A percentile compares a stretch with the other conserved stretches of the same genome.
These are phyloP conservation scores for Agonopterix heracliana DNA, from an alignment of 2,888 invertebrate genomes.

Conservation along the genomic window DNA sequence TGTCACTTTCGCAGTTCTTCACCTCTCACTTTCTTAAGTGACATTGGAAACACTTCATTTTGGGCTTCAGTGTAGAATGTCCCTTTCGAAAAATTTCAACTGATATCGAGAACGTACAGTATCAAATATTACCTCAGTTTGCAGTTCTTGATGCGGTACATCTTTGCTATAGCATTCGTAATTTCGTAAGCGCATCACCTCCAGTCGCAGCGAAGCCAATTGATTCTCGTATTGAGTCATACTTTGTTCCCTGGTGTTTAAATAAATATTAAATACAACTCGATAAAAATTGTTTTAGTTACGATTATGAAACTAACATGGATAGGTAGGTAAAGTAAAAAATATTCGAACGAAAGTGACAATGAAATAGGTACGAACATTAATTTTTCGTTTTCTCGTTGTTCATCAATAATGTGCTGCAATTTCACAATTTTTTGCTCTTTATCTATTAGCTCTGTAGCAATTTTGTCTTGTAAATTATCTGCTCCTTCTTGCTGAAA, in stretches of 20 bases:
- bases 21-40: too few species aligned
- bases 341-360: not conserved
- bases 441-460: slow-evolving; percentile 50
- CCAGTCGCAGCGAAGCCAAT: slow-evolving; percentile 46
- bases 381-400: slow-evolving; percentile 48
- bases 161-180: slow-evolving; percentile 58
- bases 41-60: too few species aligned
- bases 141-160: slow-evolving; percentile 46
- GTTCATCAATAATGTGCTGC: slow-evolving; percentile 48
- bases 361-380: slow-evolving; percentile 36
- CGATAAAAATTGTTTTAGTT: not conserved
- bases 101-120: too few species aligned
- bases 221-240: slow-evolving; percentile 56
- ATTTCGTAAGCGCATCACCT: slow-evolving; percentile 49
- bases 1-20: too few species aligned
- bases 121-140: slow-evolving; percentile 42
- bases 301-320: not conserved
- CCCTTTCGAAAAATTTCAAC: too few species aligned
- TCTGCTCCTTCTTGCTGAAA: slow-evolving; percentile 55
- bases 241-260: slow-evolving; percentile 44
- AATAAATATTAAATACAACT: slow-evolving; percentile 2
- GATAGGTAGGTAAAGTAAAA: not conserved
- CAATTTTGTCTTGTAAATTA: slow-evolving; percentile 51
- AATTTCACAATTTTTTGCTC: slow-evolving; percentile 53
- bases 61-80: too few species aligned